Evolutionary conservation across 1,140 invertebrate genomes (phyloP).

Genomic region (Drosophila parvula): DNA sequence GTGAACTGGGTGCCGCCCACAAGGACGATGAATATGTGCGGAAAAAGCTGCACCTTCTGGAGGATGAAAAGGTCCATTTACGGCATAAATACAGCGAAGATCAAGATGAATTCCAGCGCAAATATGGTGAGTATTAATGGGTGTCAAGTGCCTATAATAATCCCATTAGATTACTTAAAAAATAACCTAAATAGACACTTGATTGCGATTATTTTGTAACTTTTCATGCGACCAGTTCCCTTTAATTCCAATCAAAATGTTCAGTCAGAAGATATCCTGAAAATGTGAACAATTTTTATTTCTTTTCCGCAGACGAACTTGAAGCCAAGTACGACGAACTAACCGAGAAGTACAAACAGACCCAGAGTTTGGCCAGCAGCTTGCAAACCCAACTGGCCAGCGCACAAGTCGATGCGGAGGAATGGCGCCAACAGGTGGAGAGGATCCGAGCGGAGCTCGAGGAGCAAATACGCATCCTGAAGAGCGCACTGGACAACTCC

Average conservation of each 20-base stretch:
- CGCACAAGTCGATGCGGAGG: constrained; percentile 69
- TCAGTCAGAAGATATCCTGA: neutral
- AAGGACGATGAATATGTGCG: constrained; percentile 86
- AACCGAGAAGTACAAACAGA: constrained; percentile 84
- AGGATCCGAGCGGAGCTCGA: constrained; percentile 84
- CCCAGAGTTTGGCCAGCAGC: constrained; percentile 82
- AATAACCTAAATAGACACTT: no score
- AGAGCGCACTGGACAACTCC: constrained; percentile 86
- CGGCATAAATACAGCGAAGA: constrained; percentile 85
- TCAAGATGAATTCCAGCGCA: constrained; percentile 84
- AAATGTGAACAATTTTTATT: neutral
- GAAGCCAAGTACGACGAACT: constrained; percentile 85
- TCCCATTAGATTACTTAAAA: neutral
- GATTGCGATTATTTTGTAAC: no score
- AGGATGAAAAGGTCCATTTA: constrained; percentile 85
- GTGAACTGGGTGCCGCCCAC: constrained; percentile 85
- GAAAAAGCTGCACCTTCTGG: constrained; percentile 85
- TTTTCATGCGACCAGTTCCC: neutral
- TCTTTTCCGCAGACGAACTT: constrained; percentile 79
- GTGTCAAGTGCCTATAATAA: neutral
- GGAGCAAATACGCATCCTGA: constrained; percentile 84
- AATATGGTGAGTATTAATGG: constrained; percentile 84
- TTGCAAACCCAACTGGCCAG: constrained; percentile 73
- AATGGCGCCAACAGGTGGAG: constrained; percentile 81
- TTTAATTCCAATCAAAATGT: neutral